These are phyloP conservation scores for Cremastinae sp. DNA, from an alignment of 2,888 invertebrate species.

Conservation along the genomic window DNA sequence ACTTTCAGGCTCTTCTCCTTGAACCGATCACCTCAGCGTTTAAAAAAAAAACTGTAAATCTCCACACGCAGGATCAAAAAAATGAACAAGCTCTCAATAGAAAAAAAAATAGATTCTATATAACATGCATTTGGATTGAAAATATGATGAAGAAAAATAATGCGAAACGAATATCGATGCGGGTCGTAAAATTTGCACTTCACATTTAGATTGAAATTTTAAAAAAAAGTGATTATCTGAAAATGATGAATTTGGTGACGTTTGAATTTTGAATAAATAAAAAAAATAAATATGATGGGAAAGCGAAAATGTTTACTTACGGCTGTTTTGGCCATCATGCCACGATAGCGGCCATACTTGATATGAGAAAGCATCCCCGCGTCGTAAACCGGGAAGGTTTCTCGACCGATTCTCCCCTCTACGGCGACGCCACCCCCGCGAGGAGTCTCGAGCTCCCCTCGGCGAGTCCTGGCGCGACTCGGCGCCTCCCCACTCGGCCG, in stretches of 20 bases:
- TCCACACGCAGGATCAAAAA: background rate
- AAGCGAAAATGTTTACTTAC: conserved; percentile 74
- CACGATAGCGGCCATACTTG: conserved; percentile 81
- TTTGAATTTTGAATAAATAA: background rate
- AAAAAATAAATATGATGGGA: background rate
- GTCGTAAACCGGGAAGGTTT: conserved; percentile 78
- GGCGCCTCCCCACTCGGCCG: conserved; percentile 53
- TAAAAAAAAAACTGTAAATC: background rate
- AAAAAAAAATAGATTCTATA: no score
- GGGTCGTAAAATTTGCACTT: no score
- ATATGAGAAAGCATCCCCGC: conserved; percentile 81
- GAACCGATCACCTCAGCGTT: conserved; percentile 36
- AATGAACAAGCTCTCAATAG: background rate
- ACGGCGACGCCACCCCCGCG: conserved; percentile 71
- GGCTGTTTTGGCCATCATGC: conserved; percentile 80
- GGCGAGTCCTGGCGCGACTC: conserved; percentile 62
- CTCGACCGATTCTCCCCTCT: conserved; percentile 77
- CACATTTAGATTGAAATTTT: no score
- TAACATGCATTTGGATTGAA: no score
- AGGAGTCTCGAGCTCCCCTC: conserved; percentile 73
- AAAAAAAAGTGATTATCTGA: no score
- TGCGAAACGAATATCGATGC: no score
- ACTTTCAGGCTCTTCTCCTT: conserved; percentile 11
- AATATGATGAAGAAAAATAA: no score
- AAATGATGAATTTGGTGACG: no score